Base-by-base conservation (phyloP, 2,113 vertebrate genomes). In the Strix uralensis region DNA sequence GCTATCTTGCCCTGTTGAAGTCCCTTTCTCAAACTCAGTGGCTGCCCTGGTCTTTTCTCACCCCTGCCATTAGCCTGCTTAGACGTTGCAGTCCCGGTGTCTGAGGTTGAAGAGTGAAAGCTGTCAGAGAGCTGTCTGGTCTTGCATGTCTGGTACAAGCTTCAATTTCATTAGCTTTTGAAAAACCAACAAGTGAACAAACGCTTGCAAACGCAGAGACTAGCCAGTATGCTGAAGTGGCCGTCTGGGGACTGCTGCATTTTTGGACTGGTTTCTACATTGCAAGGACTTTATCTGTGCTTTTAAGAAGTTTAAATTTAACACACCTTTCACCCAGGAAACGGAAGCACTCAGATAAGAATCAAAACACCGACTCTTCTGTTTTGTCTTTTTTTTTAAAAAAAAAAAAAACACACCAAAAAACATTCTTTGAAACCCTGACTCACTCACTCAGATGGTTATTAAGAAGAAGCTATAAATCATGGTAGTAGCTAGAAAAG, bases 401-500 rank as follows among this genome's bases (percentile, higher is more conserved):
- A 38, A 63, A 63, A 36, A 34, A 47, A 59, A 70, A 36, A 12
- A 7, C 62, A 52, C 30, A 59, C 42, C 38, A 29, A 59, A 73
- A 80, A 54, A 38, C 5, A 3, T 36, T 51, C 36, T 85, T 87
- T 85, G 58, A 90, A 96, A 90, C 63, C 2, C 1, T 96, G 90
- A 94, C 74, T 94, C 81, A 91, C 19, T 83, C 10, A 17, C 42
- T 59, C 16, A 61, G 59, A 23, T 30, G 12, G 19, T 70, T 79
- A 55, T 92, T 94, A 83, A 90, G 81, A 90, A 78, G 81, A n/a
- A 89, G 32, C 22, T 88, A 36, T 63, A 92, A 71, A 69, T 91
- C 32, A 38, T 80, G 57, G 36, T 73, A 25, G 15, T 62, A 83
- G 36, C 59, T 86, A 82, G 62, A 93, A 94, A 81, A 85, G 70